These are phyloP conservation scores for Callinectes sapidus DNA, from an alignment of 2,888 invertebrate genomes.

Conservation along the genomic window DNA sequence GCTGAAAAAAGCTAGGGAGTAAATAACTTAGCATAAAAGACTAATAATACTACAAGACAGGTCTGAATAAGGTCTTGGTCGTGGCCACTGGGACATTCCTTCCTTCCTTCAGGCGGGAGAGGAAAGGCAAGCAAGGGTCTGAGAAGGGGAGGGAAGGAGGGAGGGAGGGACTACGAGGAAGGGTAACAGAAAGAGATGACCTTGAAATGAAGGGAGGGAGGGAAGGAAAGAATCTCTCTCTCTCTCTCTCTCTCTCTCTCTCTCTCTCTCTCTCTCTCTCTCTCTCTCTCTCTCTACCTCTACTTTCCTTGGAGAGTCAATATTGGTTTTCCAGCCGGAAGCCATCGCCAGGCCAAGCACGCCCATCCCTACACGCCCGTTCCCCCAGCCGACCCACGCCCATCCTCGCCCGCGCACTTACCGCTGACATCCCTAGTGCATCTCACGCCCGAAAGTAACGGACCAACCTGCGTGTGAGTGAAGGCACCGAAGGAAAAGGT, in stretches of 20 bases:
- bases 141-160: conserved; percentile 14
- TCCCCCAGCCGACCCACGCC: not conserved
- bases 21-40: not conserved
- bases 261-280: conserved; percentile 16
- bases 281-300: conserved; percentile 15
- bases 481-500: no score
- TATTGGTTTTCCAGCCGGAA: conserved; percentile 28
- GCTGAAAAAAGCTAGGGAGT: no score
- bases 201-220: not conserved
- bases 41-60: not conserved
- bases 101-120: conserved; percentile 10
- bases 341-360: not conserved
- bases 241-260: conserved; percentile 22
- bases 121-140: not conserved
- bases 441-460: not conserved
- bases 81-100: not conserved
- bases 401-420: not conserved
- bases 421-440: not conserved
- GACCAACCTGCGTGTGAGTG: not conserved
- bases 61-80: not conserved
- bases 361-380: not conserved
- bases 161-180: not conserved
- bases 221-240: conserved; percentile 36
- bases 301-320: conserved; percentile 23
- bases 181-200: not conserved